Percentiles rank a stretch among this genome's conserved stretches.
Conservation (phyloP, 2,797 vertebrate species). For the Scomberomorus guttatus region DNA sequence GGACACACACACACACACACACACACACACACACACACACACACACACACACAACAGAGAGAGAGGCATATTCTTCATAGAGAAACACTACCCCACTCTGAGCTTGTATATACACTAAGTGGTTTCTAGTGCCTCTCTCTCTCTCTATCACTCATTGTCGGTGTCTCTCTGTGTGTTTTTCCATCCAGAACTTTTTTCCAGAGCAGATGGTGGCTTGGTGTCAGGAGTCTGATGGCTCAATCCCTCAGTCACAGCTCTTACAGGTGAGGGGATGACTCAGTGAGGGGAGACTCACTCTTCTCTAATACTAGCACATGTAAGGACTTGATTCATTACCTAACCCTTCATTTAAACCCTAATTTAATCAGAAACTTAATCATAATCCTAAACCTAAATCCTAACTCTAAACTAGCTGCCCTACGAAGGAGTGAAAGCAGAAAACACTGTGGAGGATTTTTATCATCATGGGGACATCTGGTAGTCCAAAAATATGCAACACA, state of each 20-base stretch:
- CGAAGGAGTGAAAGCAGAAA: background rate
- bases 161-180: conserved; percentile 52
- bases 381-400: conserved; percentile 11
- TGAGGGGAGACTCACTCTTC: conserved; percentile 6
- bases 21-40: conserved; percentile 41
- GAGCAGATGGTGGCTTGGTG: conserved; percentile 99
- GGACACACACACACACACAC: conserved; percentile 40
- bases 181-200: conserved; percentile 95
- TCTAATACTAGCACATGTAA: background rate
- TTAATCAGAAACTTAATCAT: background rate
- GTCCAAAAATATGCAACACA: conserved; percentile 39
- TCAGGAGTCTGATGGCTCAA: conserved; percentile 94
- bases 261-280: conserved; percentile 87
- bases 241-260: conserved; percentile 94
- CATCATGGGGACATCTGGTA: conserved; percentile 38
- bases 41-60: conserved; percentile 36
- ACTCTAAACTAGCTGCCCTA: background rate
- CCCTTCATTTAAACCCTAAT: background rate
- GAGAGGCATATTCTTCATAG: conserved; percentile 51
- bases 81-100: conserved; percentile 56
- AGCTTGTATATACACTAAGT: conserved; percentile 63
- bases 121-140: conserved; percentile 55
- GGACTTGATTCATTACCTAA: background rate
- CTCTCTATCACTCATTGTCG: conserved; percentile 10
- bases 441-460: background rate